Percentiles rank a stretch among this genome's conserved stretches.
Evolutionary conservation across 2,797 vertebrate species (phyloP).

Genomic region (Choloepus didactylus): DNA sequence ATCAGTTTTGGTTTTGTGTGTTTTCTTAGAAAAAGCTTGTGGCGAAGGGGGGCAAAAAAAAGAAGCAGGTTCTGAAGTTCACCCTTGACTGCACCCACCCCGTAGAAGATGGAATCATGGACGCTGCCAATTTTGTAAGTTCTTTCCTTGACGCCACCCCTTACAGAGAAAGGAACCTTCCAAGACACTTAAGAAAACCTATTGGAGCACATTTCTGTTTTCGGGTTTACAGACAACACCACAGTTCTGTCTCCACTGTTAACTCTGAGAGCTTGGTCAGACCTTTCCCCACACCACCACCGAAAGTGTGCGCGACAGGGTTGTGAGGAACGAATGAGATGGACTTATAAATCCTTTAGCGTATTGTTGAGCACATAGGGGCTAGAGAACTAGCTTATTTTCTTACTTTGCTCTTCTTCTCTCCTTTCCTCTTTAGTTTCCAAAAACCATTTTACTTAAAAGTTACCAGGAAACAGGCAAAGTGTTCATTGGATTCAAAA

Average conservation of each 20-base stretch:
- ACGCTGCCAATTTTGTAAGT: conserved; percentile 98
- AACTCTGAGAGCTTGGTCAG: neutral
- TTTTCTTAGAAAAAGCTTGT: conserved; percentile 92
- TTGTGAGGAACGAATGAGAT: neutral
- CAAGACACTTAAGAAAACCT: neutral
- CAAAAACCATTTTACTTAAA: neutral
- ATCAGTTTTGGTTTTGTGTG: neutral
- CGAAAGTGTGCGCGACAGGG: neutral
- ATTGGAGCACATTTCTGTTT: neutral
- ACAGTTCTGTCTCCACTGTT: neutral
- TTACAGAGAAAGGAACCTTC: neutral
- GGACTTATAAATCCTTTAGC: neutral
- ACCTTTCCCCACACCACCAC: too few species aligned
- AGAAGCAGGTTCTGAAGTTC: conserved; percentile 98
- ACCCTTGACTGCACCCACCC: conserved; percentile 99
- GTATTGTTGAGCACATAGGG: too few species aligned
- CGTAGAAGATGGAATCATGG: conserved; percentile 99
- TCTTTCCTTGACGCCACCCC: neutral
- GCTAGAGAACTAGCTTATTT: neutral
- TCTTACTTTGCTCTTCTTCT: neutral
- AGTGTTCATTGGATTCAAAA: neutral
- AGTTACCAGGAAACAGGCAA: neutral
- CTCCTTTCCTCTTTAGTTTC: neutral
- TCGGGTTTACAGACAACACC: neutral
- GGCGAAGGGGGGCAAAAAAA: conserved; percentile 95